Percentiles rank a stretch among this genome's conserved stretches.
phyloP scores from a whole-genome alignment of 2,797 vertebrate genomes.

The Channallabes apus region DNA sequence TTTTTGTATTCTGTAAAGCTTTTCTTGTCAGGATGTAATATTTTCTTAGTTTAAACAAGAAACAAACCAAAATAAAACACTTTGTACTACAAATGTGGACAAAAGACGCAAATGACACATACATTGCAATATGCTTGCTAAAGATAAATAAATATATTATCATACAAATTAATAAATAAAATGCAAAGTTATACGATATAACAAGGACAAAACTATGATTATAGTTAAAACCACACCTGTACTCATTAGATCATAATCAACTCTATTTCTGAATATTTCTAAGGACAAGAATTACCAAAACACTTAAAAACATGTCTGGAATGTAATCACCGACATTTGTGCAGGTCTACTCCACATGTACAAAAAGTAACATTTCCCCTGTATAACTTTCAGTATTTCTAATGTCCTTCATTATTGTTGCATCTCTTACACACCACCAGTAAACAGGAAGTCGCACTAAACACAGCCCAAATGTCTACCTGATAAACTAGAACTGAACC shows the following conservation, averaged over 20 bases:
- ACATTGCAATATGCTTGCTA: not conserved
- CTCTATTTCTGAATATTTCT: not conserved
- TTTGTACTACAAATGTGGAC: not conserved
- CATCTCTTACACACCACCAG: no score
- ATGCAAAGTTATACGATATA: not conserved
- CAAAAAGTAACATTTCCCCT: not conserved
- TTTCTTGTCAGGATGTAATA: no score
- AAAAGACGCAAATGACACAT: not conserved
- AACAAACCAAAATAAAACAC: not conserved
- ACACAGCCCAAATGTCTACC: not conserved
- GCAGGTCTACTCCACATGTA: not conserved
- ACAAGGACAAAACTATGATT: not conserved
- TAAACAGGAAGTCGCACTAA: not conserved
- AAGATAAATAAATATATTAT: not conserved
- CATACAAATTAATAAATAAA: not conserved
- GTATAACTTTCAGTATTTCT: not conserved
- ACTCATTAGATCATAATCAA: not conserved
- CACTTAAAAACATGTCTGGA: not conserved
- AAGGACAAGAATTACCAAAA: not conserved
- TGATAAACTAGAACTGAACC: not conserved
- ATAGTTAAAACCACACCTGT: not conserved
- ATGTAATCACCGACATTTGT: not conserved
- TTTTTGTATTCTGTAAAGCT: no score
- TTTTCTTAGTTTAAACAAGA: not conserved
- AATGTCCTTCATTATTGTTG: not conserved